Evolutionary conservation across 2,113 vertebrate genomes (phyloP), one percentile per base, ranked within the genome.

Genomic region (Gambusia affinis): DNA sequence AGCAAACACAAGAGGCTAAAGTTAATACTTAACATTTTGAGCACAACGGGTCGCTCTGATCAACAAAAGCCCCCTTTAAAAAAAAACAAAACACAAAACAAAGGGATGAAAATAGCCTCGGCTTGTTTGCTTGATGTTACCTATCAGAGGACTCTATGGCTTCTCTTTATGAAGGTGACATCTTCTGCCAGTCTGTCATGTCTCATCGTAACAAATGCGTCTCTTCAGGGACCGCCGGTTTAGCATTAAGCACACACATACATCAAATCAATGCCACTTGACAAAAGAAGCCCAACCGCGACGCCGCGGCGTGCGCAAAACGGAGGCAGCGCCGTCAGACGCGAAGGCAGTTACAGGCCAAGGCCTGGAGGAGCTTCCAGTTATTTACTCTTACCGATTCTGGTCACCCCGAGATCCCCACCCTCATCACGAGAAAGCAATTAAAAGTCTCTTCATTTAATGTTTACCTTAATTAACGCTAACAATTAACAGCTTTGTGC

Each of bases 401-500:
- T 85, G 85, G 87, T 91, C 88, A 92, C 91, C 90, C 44, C 91
- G 70, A 89, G 86, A 90, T 92, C 92, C 92, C 92, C 77, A 82
- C 87, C 78, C 92, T 93, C 92, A 93, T 93, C 91, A 92, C 80
- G 84, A 88, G 89, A 92, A 92, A 88, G 90, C 91, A 92, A 93
- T 92, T 93, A 92, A 93, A 92, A 90, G 78, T 92, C 85, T 88
- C 89, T 85, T 91, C 81, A 91, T 92, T 92, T 92, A 91, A 88
- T 93, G 91, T 93, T 93, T 93, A 93, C 90, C 81, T 93, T 93
- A 93, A 93, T 93, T 92, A 93, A 92, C 84, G 42, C 74, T 72
- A 88, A 92, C 90, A 91, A 92, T 91, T 92, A 92, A 92, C 89
- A 76, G 86, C 88, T 92, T 90, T 90, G 89, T 92, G 89, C 87